Conservation (phyloP, 2,797 vertebrate species). For the Aselliscus stoliczkanus region DNA sequence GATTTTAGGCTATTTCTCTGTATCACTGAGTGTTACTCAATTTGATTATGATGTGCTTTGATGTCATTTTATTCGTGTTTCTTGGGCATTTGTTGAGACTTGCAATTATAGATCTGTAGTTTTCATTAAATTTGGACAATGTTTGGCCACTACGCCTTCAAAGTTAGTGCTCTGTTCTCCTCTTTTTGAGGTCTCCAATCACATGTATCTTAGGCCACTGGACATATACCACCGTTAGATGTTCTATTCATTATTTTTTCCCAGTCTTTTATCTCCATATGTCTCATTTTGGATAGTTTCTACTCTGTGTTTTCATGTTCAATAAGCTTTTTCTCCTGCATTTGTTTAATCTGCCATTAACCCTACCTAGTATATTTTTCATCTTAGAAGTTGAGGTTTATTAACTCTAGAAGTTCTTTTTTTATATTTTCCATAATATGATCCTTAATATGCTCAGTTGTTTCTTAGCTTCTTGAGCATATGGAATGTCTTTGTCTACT, state of each 20-base stretch:
- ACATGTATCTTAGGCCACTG: background rate
- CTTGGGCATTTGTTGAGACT: background rate
- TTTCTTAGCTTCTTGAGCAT: background rate
- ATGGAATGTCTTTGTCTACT: background rate
- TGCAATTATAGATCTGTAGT: background rate
- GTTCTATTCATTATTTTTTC: background rate
- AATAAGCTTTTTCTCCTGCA: background rate
- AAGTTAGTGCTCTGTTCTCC: background rate
- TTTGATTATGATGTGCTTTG: background rate
- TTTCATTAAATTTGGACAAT: constrained; percentile 9
- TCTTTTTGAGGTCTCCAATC: background rate
- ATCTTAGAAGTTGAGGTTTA: constrained; percentile 7
- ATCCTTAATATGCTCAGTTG: background rate
- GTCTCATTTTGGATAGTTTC: background rate
- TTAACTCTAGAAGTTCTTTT: background rate
- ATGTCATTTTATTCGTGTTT: background rate
- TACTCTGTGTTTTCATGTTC: background rate
- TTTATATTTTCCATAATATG: background rate
- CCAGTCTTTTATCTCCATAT: background rate
- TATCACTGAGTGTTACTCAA: background rate
- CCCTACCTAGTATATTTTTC: background rate
- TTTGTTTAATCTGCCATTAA: background rate
- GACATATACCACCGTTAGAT: background rate
- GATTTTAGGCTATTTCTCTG: background rate
- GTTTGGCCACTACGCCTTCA: background rate